Base-by-base conservation (phyloP, 1,140 invertebrate species). In the Bacillus rossius region DNA sequence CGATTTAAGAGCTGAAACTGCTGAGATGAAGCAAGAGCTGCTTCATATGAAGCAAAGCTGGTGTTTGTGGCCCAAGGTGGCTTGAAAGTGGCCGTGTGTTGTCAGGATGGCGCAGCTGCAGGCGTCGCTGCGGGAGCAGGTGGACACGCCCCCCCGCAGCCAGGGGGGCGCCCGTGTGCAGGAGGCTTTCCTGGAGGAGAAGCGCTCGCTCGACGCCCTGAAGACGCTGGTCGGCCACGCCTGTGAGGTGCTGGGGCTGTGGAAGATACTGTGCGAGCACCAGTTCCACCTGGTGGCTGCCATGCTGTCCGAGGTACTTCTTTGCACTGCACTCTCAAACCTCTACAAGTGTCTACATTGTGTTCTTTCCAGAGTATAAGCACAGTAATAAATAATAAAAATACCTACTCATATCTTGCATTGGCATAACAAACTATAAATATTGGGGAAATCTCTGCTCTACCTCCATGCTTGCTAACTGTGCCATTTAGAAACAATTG, bases 201-300 rank as follows among this genome's bases (percentile, higher is more conserved):
- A 86, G 65, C 83, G 86, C 64, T 94, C 92, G 0, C 72, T 96
- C 23, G 83, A 86, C 57, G 83, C 89, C 17, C 71, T 96, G 1
- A 85, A 87, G 71, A 78, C 84, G 37, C 85, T 96, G 63, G 81
- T 95, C 22, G 82, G 81, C 56, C 85, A 93, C 69, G 82, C 88
- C 2, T 88, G 88, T 67, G 94, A 99, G 77, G 89, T 96, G 64
- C 75, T 98, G 34, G 91, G 89, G 23, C 75, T 99, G n/a, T 96
- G 94, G 92, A 90, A 90, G 69, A 86, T 99, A 40, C 73, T 98
- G 0, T 90, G 86, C 67, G 92, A 97, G 68, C 94, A 98, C 74
- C 89, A 96, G 69, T 89, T 98, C 68, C 88, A 95, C 68, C 78
- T 87, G 25, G 82, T 98, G 47, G 84, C 75, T 10, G 65, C 70